Base-by-base conservation (phyloP, 1,140 invertebrate species). In the Drosophila pruinosa region DNA sequence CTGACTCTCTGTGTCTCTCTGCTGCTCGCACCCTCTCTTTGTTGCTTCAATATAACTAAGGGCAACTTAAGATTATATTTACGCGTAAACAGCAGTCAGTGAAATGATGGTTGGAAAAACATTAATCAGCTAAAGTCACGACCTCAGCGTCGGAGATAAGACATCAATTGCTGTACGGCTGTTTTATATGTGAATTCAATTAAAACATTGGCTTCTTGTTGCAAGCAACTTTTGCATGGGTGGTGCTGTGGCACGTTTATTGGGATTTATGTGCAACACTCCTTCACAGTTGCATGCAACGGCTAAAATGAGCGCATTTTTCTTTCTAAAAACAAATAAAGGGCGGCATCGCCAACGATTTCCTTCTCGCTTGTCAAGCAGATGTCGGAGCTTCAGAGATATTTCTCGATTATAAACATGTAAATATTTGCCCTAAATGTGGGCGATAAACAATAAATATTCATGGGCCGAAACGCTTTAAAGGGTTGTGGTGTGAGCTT, bases 371-470 rank as follows among this genome's bases (percentile, higher is more conserved):
- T 22, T 31, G 50, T 65, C 61, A 21, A 45, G 31, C 7, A 31
- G 64, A 63, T 61, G 74, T 28, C 52, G 57, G 47, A 19, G 31
- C 19, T 17, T 21, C n/a, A 38, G 5, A 21, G 24, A 26, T 50
- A 28, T 12, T 12, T 12, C 38, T 47, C 38, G 19, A 63, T 45
- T 38, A 48, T 48, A 68, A 52, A 36, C 21, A 50, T 69, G 63
- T 81, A 81, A 86, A 86, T 88, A 78, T 88, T 88, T 68, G 75
- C 58, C 26, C 36, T 52, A 28, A 57, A 59, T 72, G 57, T 56
- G 56, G 26, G 34, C 39, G 24, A 58, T 58, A 68, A 69, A 64
- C 70, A 73, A 81, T 78, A 82, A 86, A 86, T 88, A 78, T 86
- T 81, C 88, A 78, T 48, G 48, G 43, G 28, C 0, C 3, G 34